Evolutionary conservation across 2,888 invertebrate species (phyloP).

Genomic region (Chalcis sispes): DNA sequence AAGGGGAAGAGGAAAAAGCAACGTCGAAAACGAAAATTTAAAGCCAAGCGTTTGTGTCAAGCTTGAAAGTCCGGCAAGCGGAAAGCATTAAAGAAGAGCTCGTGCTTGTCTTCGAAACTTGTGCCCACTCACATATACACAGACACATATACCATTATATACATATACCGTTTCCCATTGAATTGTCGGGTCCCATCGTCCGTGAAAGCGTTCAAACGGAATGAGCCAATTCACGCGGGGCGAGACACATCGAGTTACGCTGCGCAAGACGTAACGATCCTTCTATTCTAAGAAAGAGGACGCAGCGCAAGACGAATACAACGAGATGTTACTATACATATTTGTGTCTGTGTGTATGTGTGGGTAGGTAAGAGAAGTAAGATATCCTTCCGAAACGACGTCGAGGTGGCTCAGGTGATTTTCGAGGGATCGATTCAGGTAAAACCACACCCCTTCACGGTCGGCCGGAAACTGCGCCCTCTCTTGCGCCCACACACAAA

Average conservation of each 20-base stretch:
- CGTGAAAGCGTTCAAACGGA: constrained; percentile 46
- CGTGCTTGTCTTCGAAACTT: no score
- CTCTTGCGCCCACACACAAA: constrained; percentile 22
- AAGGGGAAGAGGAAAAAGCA: no score
- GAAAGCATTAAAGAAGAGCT: not conserved
- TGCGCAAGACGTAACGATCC: constrained; percentile 31
- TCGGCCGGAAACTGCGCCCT: constrained; percentile 53
- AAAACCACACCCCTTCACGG: constrained; percentile 64
- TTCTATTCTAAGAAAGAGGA: not conserved
- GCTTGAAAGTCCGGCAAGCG: not conserved
- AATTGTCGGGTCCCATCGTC: constrained; percentile 1
- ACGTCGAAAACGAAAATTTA: no score
- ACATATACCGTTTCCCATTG: no score
- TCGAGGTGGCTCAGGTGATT: constrained; percentile 57
- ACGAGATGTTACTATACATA: constrained; percentile 1
- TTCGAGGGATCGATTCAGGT: constrained; percentile 66
- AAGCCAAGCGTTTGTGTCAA: not conserved
- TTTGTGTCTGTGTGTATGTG: no score
- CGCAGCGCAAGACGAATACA: constrained; percentile 3
- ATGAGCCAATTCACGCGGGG: constrained; percentile 50
- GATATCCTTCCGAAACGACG: constrained; percentile 13
- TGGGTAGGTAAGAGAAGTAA: no score
- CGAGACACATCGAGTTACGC: constrained; percentile 5
- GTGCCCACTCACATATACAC: no score
- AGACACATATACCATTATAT: no score